These are phyloP conservation scores for Cinclus mexicanus DNA, from an alignment of 2,113 vertebrate species.

Conservation along the genomic window DNA sequence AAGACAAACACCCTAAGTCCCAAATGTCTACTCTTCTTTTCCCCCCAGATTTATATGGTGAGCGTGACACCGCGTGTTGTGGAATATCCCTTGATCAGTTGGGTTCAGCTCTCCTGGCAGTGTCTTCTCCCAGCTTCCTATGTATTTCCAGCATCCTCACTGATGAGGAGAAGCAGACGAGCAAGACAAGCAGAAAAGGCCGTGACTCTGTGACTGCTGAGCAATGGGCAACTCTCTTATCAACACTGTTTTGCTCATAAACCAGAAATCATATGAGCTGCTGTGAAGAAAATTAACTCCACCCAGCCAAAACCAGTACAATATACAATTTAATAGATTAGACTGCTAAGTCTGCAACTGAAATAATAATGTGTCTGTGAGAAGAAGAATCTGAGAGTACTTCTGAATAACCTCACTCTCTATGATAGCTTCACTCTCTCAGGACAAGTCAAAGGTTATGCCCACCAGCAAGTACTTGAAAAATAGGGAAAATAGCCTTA, in stretches of 20 bases:
- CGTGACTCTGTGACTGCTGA: neutral
- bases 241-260: neutral
- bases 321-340: neutral
- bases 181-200: neutral
- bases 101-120: neutral
- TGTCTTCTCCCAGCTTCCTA: neutral
- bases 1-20: rapidly evolving
- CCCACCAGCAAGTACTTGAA: neutral
- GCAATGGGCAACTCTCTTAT: neutral
- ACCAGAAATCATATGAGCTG: neutral
- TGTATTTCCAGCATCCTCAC: neutral
- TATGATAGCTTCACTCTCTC: neutral
- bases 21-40: rapidly evolving
- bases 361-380: neutral
- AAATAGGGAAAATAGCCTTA: neutral
- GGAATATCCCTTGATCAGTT: too few relatives aligned
- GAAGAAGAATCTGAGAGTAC: neutral
- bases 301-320: neutral
- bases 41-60: neutral
- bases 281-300: neutral
- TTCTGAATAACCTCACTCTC: neutral
- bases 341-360: rapidly evolving
- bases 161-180: rapidly evolving
- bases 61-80: rapidly evolving
- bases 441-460: neutral